Evolutionary conservation across 2,113 vertebrate genomes (phyloP).

Genomic region (Tangachromis dhanisi): DNA sequence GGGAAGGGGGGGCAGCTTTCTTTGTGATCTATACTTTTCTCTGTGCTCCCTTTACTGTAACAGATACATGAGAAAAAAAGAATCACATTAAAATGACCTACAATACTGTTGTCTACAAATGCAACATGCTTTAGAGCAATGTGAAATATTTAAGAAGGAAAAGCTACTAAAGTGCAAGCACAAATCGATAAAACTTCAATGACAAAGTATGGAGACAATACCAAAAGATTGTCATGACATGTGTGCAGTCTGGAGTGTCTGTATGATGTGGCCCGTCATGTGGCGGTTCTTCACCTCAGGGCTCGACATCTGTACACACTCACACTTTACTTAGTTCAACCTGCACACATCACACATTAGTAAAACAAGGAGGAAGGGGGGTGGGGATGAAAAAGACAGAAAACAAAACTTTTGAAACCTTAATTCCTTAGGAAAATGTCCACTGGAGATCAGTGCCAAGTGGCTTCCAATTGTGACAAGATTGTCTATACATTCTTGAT

Average conservation of each 20-base stretch:
- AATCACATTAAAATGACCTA: neutral
- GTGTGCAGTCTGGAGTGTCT: slow-evolving; percentile 12
- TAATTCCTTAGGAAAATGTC: slow-evolving; percentile 32
- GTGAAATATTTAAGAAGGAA: slow-evolving; percentile 15
- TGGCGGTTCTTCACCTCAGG: slow-evolving; percentile 49
- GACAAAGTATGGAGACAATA: neutral
- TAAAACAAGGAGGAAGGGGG: neutral
- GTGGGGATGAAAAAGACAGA: neutral
- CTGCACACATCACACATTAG: neutral
- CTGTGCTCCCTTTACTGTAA: neutral
- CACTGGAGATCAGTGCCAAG: slow-evolving; percentile 39
- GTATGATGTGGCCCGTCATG: slow-evolving; percentile 53
- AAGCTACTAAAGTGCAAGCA: slow-evolving; percentile 66
- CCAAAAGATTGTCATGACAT: slow-evolving; percentile 14
- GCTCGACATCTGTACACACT: slow-evolving; percentile 6
- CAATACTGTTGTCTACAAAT: slow-evolving; percentile 21
- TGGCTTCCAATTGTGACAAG: slow-evolving; percentile 61
- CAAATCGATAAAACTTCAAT: slow-evolving; percentile 9
- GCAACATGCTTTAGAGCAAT: slow-evolving; percentile 22
- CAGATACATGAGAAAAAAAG: neutral
- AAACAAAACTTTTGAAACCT: neutral
- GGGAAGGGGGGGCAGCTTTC: neutral
- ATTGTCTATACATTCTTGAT: slow-evolving; percentile 77
- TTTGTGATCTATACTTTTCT: neutral
- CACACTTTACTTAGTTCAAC: slow-evolving; percentile 5